Conservation (phyloP, 2,113 vertebrate genomes). For the Pseudorasbora parva region DNA sequence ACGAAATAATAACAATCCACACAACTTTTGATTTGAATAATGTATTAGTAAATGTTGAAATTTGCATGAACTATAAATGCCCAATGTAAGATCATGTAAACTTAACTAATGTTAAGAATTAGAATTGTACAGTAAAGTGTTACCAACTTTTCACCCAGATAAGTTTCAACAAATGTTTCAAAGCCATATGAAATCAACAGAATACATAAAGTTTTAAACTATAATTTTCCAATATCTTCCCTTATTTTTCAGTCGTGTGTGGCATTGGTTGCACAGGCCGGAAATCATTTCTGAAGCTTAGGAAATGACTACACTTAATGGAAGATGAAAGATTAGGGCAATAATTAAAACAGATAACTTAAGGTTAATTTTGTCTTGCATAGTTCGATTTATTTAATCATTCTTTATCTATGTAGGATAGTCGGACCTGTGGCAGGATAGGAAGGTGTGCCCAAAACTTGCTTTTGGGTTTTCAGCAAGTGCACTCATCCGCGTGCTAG, state of each 20-base stretch:
- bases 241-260: not conserved
- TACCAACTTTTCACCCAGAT: not conserved
- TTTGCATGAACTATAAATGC: too few relatives aligned
- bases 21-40: too few relatives aligned
- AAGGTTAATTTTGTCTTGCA: not conserved
- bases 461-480: constrained; percentile 25
- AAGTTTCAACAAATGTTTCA: too few relatives aligned
- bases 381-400: not conserved
- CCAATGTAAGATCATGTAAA: too few relatives aligned
- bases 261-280: not conserved
- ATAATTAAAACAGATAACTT: constrained; percentile 2
- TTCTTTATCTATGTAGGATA: not conserved
- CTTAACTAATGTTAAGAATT: too few relatives aligned
- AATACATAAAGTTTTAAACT: not conserved
- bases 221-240: not conserved
- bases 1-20: too few relatives aligned
- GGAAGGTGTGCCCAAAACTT: constrained; percentile 43
- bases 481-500: constrained; percentile 19
- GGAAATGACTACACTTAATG: not conserved
- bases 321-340: constrained; percentile 4
- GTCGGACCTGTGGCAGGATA: not conserved
- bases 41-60: too few relatives aligned
- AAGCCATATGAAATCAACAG: not conserved
- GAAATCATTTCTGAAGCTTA: not conserved
- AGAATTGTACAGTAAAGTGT: too few relatives aligned